A percentile compares a stretch with the other conserved stretches of the same genome.
Conservation (phyloP, 92 coral and sea anemone species). For the Chrysogorgia sp. region DNA sequence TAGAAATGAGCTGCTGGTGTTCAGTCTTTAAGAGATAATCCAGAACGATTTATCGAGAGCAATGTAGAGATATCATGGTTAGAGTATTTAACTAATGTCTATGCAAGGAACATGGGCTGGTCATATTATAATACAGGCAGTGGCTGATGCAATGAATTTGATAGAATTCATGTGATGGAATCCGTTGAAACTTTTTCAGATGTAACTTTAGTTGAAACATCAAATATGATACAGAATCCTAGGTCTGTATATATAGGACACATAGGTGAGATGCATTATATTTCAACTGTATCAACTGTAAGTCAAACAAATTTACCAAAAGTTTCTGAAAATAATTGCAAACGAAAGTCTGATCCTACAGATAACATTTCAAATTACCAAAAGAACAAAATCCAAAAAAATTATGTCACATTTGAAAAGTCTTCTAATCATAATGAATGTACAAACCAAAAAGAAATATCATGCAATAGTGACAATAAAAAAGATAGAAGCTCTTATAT, state of each 20-base stretch:
- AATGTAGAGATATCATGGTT: conserved; percentile 56
- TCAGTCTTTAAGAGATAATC: conserved; percentile 53
- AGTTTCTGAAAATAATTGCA: too few relatives aligned
- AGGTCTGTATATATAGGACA: conserved; percentile 61
- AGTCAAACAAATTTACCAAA: background rate
- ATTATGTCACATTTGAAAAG: too few relatives aligned
- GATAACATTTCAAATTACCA: background rate
- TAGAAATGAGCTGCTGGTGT: conserved; percentile 59
- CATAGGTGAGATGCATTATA: conserved; percentile 66
- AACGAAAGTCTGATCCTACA: background rate
- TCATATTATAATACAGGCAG: conserved; percentile 51
- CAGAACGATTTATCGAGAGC: conserved; percentile 64
- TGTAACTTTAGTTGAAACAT: conserved; percentile 60
- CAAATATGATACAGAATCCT: conserved; percentile 51
- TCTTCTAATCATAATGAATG: conserved; percentile 63
- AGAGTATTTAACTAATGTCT: conserved; percentile 53
- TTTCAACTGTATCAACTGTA: conserved; percentile 48
- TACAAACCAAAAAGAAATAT: conserved; percentile 34
- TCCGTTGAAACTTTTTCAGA: conserved; percentile 57
- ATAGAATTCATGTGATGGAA: conserved; percentile 65
- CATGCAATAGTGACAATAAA: conserved; percentile 31
- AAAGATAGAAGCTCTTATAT: conserved; percentile 55
- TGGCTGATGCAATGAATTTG: conserved; percentile 56
- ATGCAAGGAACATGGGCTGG: conserved; percentile 65
- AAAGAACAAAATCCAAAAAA: too few relatives aligned